Conservation (phyloP, 1,140 invertebrate species). For the Scylla paramamosain region DNA sequence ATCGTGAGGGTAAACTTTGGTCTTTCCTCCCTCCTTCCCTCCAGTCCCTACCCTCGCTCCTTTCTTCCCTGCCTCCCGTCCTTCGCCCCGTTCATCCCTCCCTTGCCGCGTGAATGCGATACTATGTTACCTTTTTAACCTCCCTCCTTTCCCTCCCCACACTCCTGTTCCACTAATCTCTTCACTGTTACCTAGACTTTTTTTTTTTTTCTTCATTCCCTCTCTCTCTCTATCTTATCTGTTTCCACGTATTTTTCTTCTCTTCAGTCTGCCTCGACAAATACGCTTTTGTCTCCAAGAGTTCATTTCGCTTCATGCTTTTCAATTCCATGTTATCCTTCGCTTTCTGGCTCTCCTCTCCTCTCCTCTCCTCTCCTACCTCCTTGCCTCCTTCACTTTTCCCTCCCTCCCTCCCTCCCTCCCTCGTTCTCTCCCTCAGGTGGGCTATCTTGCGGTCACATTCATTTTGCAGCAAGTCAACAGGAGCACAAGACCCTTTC, state of each 20-base stretch:
- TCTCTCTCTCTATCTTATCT: neutral
- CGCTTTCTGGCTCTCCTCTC: neutral
- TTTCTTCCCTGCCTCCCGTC: neutral
- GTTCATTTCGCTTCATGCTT: neutral
- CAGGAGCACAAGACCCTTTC: neutral
- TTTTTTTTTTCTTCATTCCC: neutral
- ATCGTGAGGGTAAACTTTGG: constrained; percentile 46
- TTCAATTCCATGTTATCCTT: neutral
- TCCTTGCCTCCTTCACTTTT: too few species aligned
- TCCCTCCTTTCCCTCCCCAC: neutral
- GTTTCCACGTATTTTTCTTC: neutral
- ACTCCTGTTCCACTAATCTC: neutral
- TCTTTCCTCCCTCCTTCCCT: neutral
- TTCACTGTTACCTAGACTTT: neutral
- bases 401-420: neutral
- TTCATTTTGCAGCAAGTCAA: constrained; percentile 50
- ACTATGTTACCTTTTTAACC: neutral
- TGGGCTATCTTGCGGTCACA: constrained; percentile 51
- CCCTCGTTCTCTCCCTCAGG: constrained; percentile 32
- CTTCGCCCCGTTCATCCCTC: neutral
- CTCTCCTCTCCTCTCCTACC: too few species aligned
- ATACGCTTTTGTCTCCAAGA: too few species aligned
- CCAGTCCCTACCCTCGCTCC: neutral
- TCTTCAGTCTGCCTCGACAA: neutral
- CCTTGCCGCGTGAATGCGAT: neutral